Percentiles rank a stretch among this genome's conserved stretches.
Evolutionary conservation across 2,113 vertebrate genomes (phyloP).

Genomic region (Gymnorhina tibicen): DNA sequence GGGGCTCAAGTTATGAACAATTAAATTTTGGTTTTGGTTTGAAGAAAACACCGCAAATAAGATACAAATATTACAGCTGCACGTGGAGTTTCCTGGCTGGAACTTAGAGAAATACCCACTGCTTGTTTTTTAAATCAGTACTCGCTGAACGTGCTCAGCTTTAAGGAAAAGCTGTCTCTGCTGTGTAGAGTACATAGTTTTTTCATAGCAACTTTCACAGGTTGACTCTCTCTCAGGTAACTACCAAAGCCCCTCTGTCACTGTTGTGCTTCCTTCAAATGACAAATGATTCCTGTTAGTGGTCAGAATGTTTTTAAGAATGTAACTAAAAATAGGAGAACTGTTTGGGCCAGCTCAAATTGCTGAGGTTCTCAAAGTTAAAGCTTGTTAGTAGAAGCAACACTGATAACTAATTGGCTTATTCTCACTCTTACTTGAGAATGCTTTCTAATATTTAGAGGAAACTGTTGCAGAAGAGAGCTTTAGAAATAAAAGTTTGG

Average conservation of each 20-base stretch:
- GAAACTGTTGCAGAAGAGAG: neutral
- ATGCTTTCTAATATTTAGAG: neutral
- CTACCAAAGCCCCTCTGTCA: neutral
- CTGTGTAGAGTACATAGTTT: neutral
- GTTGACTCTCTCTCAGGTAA: neutral
- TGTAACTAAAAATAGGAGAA: neutral
- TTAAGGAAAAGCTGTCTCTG: neutral
- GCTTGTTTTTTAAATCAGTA: accelerated
- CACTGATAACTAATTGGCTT: neutral
- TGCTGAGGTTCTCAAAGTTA: neutral
- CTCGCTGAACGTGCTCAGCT: neutral
- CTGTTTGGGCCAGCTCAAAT: neutral
- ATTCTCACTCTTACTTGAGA: neutral
- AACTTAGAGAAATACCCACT: neutral
- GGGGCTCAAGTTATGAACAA: neutral
- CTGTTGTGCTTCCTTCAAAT: neutral
- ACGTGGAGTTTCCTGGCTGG: neutral
- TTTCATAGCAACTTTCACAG: neutral
- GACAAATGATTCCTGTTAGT: neutral
- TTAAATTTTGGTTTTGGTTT: neutral
- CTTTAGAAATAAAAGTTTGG: neutral
- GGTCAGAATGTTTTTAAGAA: neutral
- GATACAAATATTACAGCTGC: neutral
- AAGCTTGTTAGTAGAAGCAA: neutral
- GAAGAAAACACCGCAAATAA: neutral